Base-by-base conservation (phyloP, 1,140 invertebrate genomes). In the Bacillus rossius region DNA sequence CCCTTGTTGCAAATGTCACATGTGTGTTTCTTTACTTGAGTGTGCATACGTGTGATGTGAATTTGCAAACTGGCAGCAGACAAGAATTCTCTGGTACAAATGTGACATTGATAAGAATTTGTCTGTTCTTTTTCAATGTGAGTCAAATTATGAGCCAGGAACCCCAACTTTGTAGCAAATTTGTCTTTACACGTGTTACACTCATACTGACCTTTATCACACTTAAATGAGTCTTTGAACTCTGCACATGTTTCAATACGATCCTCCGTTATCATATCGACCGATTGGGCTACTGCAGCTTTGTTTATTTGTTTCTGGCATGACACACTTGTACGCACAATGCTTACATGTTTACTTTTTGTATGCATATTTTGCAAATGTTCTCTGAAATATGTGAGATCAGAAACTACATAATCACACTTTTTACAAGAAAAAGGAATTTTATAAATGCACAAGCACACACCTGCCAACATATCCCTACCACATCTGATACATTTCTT, bases 401-500 rank as follows among this genome's bases (percentile, higher is more conserved):
- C 22, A 40, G 34, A 34, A 41, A 54, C 37, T 20, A 23, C 23
- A 34, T 17, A 10, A 10, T 17, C 8, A 17, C 52, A 54, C 3
- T 37, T 25, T 29, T 54, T 38, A 40, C 52, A 54, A 17, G 22
- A 19, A 22, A 54, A 54, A 34, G 52, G 52, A 14, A 54, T 54
- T 54, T 54, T 54, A 38, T 23, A 54, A 0, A 54, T 23, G 41
- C 52, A 54, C n/a, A 54, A 37, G 41, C 52, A 54, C 13, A 54
- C 37, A 37, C 41, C 25, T 2, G 52, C 41, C 13, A 37, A 17
- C 20, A 54, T 23, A 16, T 16, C 14, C 41, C 22, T 54, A 2
- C 52, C 52, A 54, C 52, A 54, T 16, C 25, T 25, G 41, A 16
- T 10, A 26, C 48, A 50, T 19, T 50, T 50, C 4, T 34, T 34